These are phyloP conservation scores for Chionis minor DNA, from an alignment of 2,113 vertebrate species.

Conservation along the genomic window DNA sequence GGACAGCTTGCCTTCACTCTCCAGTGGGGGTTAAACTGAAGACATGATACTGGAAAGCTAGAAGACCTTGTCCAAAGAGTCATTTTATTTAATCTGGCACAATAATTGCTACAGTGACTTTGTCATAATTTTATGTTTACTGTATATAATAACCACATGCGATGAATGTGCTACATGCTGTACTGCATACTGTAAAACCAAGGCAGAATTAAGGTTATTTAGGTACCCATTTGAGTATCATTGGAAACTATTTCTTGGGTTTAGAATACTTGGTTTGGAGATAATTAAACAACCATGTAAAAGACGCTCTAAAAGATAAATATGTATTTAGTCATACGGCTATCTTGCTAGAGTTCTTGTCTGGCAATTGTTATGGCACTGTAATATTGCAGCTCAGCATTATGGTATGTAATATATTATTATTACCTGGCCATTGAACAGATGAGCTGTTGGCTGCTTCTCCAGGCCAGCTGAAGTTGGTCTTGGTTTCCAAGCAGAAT, in stretches of 20 bases:
- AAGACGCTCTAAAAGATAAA: conserved; percentile 17
- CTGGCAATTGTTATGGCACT: not conserved
- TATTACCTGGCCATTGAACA: conserved; percentile 46
- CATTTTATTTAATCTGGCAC: not conserved
- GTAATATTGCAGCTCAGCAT: conserved; percentile 25
- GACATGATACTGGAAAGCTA: not conserved
- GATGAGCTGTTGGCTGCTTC: conserved; percentile 3
- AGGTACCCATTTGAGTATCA: not conserved
- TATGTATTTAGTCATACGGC: not conserved
- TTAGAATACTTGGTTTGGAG: not conserved
- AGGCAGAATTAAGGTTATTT: conserved; percentile 32
- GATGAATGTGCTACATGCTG: not conserved
- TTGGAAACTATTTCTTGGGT: conserved; percentile 9
- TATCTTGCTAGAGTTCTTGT: not conserved
- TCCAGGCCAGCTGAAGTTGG: not conserved
- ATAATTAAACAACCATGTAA: conserved; percentile 8
- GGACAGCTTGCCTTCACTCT: conserved; percentile 14
- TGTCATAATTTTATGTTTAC: conserved; percentile 26
- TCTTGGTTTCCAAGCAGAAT: not conserved
- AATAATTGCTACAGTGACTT: not conserved
- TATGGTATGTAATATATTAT: conserved; percentile 7
- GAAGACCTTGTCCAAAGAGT: not conserved
- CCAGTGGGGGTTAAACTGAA: not conserved
- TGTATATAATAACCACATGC: not conserved
- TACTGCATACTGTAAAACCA: not conserved